Conservation (phyloP, 1,140 invertebrate species). For the Drosophila tsacasi region DNA sequence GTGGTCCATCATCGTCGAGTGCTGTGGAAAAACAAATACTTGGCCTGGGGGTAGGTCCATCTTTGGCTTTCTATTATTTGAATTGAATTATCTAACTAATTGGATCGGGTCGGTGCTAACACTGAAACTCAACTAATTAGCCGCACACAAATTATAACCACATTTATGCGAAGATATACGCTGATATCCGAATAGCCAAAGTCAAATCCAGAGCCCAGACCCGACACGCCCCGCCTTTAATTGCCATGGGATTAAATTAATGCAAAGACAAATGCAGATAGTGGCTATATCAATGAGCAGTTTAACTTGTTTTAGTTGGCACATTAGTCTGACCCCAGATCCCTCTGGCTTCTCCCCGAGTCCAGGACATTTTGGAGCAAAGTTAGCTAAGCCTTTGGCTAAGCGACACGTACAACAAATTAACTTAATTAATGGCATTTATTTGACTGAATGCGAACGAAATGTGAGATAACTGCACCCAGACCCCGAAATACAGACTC, state of each 20-base stretch:
- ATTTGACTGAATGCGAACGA: conserved; percentile 31
- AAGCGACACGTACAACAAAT: conserved; percentile 59
- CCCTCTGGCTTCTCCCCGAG: neutral
- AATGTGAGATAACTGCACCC: conserved; percentile 39
- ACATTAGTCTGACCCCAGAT: conserved; percentile 6
- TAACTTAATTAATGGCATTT: conserved; percentile 69
- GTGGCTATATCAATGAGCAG: conserved; percentile 46
- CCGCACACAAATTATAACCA: conserved; percentile 58
- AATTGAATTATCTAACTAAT: conserved; percentile 69
- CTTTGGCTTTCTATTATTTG: conserved; percentile 44
- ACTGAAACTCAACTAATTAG: conserved; percentile 62
- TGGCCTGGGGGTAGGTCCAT: conserved; percentile 9
- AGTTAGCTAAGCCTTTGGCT: conserved; percentile 27
- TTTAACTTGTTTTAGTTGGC: conserved; percentile 32
- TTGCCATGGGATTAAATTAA: conserved; percentile 61
- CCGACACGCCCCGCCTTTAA: conserved; percentile 54
- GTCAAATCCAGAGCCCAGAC: conserved; percentile 7
- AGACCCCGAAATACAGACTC: neutral
- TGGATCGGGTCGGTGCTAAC: conserved; percentile 44
- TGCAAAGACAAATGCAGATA: conserved; percentile 60
- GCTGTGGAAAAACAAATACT: conserved; percentile 37
- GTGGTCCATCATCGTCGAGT: conserved; percentile 4
- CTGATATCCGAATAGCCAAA: conserved; percentile 22
- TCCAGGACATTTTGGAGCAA: conserved; percentile 12
- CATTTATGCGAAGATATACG: conserved; percentile 42